phyloP scores from a whole-genome alignment of 2,888 invertebrate genomes.

The Xylocampa areola region DNA sequence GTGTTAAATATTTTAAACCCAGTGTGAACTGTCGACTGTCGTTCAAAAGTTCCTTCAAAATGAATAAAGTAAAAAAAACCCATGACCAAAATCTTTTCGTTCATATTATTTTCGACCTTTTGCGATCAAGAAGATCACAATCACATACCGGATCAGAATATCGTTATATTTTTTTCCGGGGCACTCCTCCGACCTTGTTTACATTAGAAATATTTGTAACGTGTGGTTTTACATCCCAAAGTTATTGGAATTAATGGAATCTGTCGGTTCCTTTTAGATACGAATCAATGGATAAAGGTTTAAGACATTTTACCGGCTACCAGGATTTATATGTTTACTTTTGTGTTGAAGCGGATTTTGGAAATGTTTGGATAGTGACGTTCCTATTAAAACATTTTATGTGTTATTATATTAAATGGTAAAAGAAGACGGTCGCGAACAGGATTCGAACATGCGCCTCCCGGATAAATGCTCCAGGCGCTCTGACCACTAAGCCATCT shows the following conservation, averaged over 20 bases:
- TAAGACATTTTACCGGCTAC: slow-evolving; percentile 2
- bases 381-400: too few relatives aligned
- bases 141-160: slow-evolving; percentile 54
- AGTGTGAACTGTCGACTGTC: too few relatives aligned
- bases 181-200: slow-evolving; percentile 51
- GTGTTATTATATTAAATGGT: too few relatives aligned
- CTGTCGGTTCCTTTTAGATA: slow-evolving; percentile 41
- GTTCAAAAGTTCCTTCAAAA: too few relatives aligned
- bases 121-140: slow-evolving; percentile 27
- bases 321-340: slow-evolving; percentile 2
- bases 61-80: too few relatives aligned
- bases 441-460: too few relatives aligned
- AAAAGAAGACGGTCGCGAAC: too few relatives aligned
- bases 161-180: slow-evolving; percentile 56
- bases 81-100: slow-evolving; percentile 5
- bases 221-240: slow-evolving; percentile 35
- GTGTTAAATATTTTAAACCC: too few relatives aligned
- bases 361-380: too few relatives aligned
- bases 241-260: slow-evolving; percentile 48
- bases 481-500: too few relatives aligned
- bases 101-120: slow-evolving; percentile 25
- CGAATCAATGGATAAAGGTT: slow-evolving; percentile 35
- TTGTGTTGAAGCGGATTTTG: background rate
- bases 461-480: too few relatives aligned
- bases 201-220: slow-evolving; percentile 59